Evolutionary conservation across 2,113 vertebrate species (phyloP).

Genomic region (Microcebus tavaratra): DNA sequence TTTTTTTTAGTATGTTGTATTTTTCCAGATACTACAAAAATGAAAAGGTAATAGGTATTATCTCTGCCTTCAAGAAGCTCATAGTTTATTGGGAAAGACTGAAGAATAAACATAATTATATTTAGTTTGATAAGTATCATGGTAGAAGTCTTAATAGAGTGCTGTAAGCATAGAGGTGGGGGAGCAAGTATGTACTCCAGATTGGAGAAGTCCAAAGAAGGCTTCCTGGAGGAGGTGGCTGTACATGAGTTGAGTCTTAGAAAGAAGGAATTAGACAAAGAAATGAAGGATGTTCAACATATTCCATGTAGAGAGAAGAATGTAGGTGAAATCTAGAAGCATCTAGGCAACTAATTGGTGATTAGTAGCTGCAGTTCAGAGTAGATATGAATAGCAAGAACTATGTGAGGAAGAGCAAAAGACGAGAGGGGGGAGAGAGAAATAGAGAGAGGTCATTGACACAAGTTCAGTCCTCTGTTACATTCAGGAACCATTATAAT

Average conservation of each 20-base stretch:
- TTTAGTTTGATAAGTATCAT: background rate
- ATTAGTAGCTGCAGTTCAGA: background rate
- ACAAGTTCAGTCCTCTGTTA: background rate
- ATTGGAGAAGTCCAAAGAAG: background rate
- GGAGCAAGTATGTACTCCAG: background rate
- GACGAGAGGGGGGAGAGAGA: background rate
- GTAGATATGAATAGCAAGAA: background rate
- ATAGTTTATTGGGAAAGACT: background rate
- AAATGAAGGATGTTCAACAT: background rate
- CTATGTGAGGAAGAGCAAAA: background rate
- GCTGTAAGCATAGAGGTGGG: background rate
- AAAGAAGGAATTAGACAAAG: background rate
- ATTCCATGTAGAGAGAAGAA: background rate
- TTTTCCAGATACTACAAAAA: background rate
- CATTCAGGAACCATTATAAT: background rate
- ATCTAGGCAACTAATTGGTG: background rate
- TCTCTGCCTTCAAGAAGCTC: background rate
- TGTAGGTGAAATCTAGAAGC: background rate
- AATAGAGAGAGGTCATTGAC: background rate
- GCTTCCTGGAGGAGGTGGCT: background rate
- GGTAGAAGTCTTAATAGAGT: background rate
- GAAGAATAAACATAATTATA: background rate
- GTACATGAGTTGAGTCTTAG: background rate
- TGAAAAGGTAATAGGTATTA: background rate
- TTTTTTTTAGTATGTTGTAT: background rate